These are phyloP conservation scores for Patagioenas fasciata DNA, from an alignment of 2,113 vertebrate species.

Conservation along the genomic window DNA sequence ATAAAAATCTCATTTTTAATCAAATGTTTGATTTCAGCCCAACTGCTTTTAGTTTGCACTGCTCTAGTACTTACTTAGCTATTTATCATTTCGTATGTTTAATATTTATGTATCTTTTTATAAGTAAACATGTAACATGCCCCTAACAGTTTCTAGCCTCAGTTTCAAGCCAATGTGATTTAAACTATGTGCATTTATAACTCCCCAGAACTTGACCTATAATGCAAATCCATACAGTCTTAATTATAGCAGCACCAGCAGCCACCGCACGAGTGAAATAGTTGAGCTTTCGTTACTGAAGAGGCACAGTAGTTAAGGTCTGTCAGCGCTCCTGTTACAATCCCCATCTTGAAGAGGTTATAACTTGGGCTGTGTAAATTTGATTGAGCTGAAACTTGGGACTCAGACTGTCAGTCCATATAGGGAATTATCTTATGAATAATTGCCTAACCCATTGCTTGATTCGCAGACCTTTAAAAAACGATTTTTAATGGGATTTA, in stretches of 20 bases:
- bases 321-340: slow-evolving; percentile 74
- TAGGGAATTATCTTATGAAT: slow-evolving; percentile 74
- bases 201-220: slow-evolving; percentile 75
- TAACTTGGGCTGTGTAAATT: slow-evolving; percentile 76
- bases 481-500: slow-evolving; percentile 70
- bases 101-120: neutral
- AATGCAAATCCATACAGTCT: slow-evolving; percentile 77
- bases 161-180: slow-evolving; percentile 59
- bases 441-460: slow-evolving; percentile 65
- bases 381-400: slow-evolving; percentile 72
- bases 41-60: slow-evolving; percentile 32
- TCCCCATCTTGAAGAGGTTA: slow-evolving; percentile 77
- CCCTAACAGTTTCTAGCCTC: slow-evolving; percentile 42
- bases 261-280: slow-evolving; percentile 61
- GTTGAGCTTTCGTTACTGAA: slow-evolving; percentile 69
- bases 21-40: slow-evolving; percentile 41
- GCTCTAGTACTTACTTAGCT: neutral
- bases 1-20: neutral
- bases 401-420: slow-evolving; percentile 74
- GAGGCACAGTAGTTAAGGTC: slow-evolving; percentile 75
- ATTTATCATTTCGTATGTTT: neutral
- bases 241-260: slow-evolving; percentile 75
- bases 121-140: slow-evolving; percentile 21
- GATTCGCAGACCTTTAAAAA: slow-evolving; percentile 56
- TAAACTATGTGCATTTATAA: slow-evolving; percentile 72